Conservation (phyloP, 2,113 vertebrate species). For the Bubo scandiacus region DNA sequence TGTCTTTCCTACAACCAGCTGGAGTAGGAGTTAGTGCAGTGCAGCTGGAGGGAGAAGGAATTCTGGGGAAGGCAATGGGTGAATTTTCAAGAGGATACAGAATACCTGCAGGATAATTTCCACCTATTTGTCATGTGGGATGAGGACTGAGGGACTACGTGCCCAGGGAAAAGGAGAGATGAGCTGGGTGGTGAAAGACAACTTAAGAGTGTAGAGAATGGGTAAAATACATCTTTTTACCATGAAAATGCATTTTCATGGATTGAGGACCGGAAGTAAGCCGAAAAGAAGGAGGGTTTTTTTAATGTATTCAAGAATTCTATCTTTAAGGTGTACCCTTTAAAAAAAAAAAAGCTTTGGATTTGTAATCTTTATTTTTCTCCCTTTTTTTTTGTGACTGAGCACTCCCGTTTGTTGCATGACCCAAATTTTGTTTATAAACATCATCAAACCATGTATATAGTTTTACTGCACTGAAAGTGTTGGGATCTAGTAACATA, state of each 20-base stretch:
- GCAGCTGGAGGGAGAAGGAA: background rate
- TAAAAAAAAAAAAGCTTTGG: background rate
- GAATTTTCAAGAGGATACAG: background rate
- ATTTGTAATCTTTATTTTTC: background rate
- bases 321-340: background rate
- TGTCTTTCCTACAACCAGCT: background rate
- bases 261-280: background rate
- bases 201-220: background rate
- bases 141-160: background rate
- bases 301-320: background rate
- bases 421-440: background rate
- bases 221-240: background rate
- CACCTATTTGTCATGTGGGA: background rate
- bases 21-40: background rate
- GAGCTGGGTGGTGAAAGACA: background rate
- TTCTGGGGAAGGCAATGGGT: background rate
- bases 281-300: background rate
- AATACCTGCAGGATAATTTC: background rate
- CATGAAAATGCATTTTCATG: background rate
- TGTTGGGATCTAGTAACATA: background rate
- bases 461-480: background rate
- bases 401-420: background rate
- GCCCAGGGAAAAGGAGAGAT: background rate
- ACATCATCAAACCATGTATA: background rate
- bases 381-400: background rate